Base-by-base conservation (phyloP, 2,888 invertebrate genomes). In the Drosophila paramelanica region DNA sequence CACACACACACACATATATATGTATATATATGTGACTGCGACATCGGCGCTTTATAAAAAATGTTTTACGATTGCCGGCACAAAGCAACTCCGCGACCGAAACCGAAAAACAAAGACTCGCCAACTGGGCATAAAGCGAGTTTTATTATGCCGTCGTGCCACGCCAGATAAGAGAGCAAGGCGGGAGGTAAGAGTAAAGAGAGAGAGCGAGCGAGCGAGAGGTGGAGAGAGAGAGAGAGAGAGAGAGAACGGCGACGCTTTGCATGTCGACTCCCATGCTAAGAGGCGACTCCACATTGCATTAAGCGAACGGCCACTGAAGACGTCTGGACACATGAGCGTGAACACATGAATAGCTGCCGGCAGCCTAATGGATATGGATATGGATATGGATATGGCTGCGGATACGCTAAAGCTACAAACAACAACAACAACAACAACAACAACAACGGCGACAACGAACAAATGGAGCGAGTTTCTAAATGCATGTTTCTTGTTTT, bases 331-430 rank as follows among this genome's bases (percentile, higher is more conserved):
- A 83, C 88, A 83, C 88, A 79, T 70, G 77, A 83, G 82, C 82
- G 86, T 66, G 85, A 82, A 88, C 88, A 88, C 83, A 83, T 81
- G 83, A 88, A 83, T 88, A 79, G 88, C 88, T 88, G 83, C 82
- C 75, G 81, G 86, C 88, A 85, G 82, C 83, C 71, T 83, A 88
- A 81, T 81, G 81, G 85, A 81, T 81, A 76, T 76, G 83, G 80
- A 79, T 75, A 71, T 67, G 75, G 17, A 53, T 60, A 76, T 75
- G 60, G 66, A 75, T 76, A 72, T 73, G 71, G 66, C 64, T 70
- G 58, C 65, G 75, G 64, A 72, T 76, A 66, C 66, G 71, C 57
- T 46, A 43, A 59, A 60, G 39, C 61, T 52, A 67, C 67, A 73
- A 67, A 73, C 56, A 61, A 72, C 73, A 64, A 59, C 43, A 43